Evolutionary conservation across 2,797 vertebrate species (phyloP), one percentile per base, ranked within the genome.

Genomic region (Myotis daubentonii): DNA sequence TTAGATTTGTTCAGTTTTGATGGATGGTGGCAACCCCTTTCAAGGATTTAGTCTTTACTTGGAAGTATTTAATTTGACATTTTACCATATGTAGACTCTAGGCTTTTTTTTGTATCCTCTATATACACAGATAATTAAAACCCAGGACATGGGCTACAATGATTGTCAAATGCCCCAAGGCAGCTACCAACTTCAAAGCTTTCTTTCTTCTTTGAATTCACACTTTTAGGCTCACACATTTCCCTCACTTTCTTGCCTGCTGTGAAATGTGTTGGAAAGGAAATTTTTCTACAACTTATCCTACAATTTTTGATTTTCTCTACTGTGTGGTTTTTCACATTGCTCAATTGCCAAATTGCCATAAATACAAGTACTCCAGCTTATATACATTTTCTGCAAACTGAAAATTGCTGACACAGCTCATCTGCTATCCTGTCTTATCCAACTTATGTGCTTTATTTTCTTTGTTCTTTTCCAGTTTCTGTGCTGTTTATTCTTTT

Each of bases 181-280:
- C 68, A 95, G n/a, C 36, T 75, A 62, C n/a, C 23, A 53, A 96
- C 87, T 96, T 94, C 89, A 93, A 94, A 95, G 87, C 25, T 92
- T 49, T 4, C 13, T 81, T 92, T 85, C n/a, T 51, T 87, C 68
- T 95, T 79, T 90, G 47, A 96, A 76, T 92, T 93, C 62, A 84
- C 7, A 30, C 44, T 95, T 87, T 86, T 66, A 79, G 13, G 11
- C n/a, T 86, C 62, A n/a, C 13, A 36, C 5, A 30, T 84, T 55
- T 53, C 20, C 16, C 49, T 78, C 22, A 55, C 23, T 68, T 87
- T 78, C 55, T 83, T 93, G 68, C 38, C 72, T 88, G 15, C 9
- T 80, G 57, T 95, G 23, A 94, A 93, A 84, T 38, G 20, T 94
- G 23, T 55, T 84, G 38, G 33, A 84, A 91, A 94, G 93, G 17